phyloP scores from a whole-genome alignment of 2,113 vertebrate species.

The Toxostoma redivivum region DNA sequence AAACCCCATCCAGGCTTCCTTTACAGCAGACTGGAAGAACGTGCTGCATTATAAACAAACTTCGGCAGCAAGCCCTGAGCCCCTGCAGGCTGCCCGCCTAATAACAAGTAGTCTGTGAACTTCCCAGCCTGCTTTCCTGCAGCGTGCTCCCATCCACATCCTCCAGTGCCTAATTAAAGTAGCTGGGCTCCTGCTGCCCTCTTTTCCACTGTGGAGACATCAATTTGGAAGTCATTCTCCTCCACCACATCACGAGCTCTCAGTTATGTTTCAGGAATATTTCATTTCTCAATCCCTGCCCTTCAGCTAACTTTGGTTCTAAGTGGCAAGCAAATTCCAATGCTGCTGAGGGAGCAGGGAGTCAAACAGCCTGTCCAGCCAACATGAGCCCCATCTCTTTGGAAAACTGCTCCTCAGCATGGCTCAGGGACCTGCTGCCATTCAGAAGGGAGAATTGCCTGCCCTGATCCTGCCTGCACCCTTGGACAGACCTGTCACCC shows the following conservation, averaged over 20 bases:
- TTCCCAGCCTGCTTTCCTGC: not conserved
- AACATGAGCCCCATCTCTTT: not conserved
- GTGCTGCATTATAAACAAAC: slow-evolving; percentile 43
- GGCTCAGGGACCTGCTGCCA: not conserved
- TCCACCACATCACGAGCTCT: not conserved
- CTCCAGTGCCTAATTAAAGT: slow-evolving; percentile 52
- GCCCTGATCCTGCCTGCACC: not conserved
- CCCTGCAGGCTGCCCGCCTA: slow-evolving; percentile 30
- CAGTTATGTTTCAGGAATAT: not conserved
- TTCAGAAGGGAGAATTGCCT: not conserved
- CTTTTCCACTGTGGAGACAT: not conserved
- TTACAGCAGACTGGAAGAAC: not conserved
- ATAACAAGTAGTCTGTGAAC: slow-evolving; percentile 9
- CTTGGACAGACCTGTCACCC: fast-evolving
- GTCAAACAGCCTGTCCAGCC: not conserved
- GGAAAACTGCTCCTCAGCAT: fast-evolving
- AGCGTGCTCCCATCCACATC: not conserved
- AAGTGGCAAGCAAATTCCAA: not conserved
- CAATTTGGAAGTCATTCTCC: slow-evolving; percentile 30
- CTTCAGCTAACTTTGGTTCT: slow-evolving; percentile 13
- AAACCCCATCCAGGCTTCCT: not conserved
- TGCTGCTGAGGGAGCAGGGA: not conserved
- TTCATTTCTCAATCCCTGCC: not conserved
- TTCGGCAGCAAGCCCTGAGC: not conserved
- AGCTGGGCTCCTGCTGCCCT: slow-evolving; percentile 16